phyloP scores from a whole-genome alignment of 2,888 invertebrate genomes.

The Mythimna ferrago region DNA sequence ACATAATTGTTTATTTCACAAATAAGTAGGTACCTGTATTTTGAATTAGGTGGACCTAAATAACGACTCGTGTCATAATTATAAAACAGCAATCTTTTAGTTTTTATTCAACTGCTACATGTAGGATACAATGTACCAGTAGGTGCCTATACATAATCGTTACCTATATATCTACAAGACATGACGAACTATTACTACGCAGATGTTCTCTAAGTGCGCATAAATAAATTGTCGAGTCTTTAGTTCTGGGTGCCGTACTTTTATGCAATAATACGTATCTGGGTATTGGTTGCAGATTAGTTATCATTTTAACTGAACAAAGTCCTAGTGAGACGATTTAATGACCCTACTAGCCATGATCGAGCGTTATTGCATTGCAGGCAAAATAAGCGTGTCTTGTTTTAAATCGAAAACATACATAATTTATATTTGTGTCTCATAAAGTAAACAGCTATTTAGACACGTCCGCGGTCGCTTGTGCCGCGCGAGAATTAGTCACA shows the following conservation, averaged over 20 bases:
- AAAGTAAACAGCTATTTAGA: conserved; percentile 60
- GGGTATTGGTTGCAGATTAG: conserved; percentile 24
- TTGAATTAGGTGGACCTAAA: neutral
- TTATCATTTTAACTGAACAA: conserved; percentile 28
- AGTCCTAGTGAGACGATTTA: conserved; percentile 23
- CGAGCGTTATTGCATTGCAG: neutral
- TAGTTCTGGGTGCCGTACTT: conserved; percentile 1
- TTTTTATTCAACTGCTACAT: neutral
- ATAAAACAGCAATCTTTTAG: neutral
- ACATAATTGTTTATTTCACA: neutral
- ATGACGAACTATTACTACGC: conserved; percentile 16
- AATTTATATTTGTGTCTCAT: conserved; percentile 43
- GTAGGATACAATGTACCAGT: neutral
- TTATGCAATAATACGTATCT: neutral
- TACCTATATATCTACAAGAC: neutral
- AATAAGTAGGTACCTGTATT: neutral
- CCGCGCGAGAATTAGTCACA: conserved; percentile 62
- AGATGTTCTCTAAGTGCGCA: conserved; percentile 35
- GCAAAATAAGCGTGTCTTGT: conserved; percentile 7
- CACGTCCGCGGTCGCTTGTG: conserved; percentile 57
- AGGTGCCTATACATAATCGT: neutral
- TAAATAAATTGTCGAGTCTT: conserved; percentile 19
- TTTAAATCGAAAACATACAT: conserved; percentile 36
- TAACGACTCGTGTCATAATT: too few species aligned
- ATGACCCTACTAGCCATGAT: too few species aligned